Percentiles rank a stretch among this genome's conserved stretches.
Conservation (phyloP, 2,888 invertebrate species). For the Adineta ricciae region DNA sequence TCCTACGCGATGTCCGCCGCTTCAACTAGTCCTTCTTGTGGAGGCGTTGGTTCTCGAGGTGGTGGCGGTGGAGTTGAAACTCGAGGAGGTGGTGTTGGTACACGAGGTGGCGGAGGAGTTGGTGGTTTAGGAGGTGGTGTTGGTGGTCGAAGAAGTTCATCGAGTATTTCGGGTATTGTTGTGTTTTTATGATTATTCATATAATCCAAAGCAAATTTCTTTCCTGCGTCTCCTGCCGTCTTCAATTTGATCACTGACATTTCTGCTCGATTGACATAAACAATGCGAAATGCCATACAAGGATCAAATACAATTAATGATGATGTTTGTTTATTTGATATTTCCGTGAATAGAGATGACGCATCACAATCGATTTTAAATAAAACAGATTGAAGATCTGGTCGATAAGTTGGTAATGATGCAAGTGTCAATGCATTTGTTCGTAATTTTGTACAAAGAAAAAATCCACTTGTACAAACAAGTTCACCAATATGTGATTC, state of each 20-base stretch:
- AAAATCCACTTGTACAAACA: background rate
- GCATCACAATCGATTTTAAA: background rate
- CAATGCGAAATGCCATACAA: background rate
- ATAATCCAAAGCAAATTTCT: background rate
- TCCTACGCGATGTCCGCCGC: no score
- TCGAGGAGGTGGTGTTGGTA: background rate
- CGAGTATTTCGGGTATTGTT: background rate
- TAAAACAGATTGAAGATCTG: background rate
- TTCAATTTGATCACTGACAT: background rate
- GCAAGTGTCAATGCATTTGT: background rate
- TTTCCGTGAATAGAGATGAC: background rate
- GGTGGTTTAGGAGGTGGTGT: background rate
- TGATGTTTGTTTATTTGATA: background rate
- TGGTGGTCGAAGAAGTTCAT: background rate
- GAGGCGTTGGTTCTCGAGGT: no score
- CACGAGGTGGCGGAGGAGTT: background rate
- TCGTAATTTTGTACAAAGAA: background rate
- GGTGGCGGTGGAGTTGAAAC: background rate
- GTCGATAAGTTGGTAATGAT: background rate
- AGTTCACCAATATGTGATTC: background rate
- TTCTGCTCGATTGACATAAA: background rate
- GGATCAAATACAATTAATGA: background rate
- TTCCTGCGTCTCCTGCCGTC: background rate
- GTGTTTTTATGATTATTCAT: background rate
- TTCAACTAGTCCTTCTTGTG: no score